Percentiles rank a stretch among this genome's conserved stretches.
Evolutionary conservation across 1,140 invertebrate species (phyloP).

Genomic region (Dendrolimus kikuchii): DNA sequence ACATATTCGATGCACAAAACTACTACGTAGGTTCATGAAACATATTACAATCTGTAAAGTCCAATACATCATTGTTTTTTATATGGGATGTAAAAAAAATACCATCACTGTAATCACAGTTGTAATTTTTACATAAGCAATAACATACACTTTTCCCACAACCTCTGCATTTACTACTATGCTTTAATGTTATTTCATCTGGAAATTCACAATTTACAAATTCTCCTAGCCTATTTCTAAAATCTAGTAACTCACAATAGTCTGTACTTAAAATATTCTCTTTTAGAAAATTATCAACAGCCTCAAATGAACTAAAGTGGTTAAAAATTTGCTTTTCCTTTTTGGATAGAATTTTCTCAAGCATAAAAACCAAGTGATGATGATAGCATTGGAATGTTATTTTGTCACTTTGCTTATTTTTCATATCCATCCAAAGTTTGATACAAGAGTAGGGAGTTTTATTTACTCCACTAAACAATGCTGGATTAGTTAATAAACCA

Average conservation of each 20-base stretch:
- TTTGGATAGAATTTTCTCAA: slow-evolving; percentile 84
- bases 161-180: slow-evolving; percentile 49
- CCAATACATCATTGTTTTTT: slow-evolving; percentile 39
- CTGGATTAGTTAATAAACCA: slow-evolving; percentile 92
- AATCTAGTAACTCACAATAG: slow-evolving; percentile 36
- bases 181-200: slow-evolving; percentile 47
- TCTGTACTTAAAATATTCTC: slow-evolving; percentile 70
- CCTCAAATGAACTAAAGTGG: slow-evolving; percentile 77
- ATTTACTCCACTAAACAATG: slow-evolving; percentile 82
- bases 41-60: slow-evolving; percentile 60
- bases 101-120: slow-evolving; percentile 37
- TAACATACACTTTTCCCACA: slow-evolving; percentile 51
- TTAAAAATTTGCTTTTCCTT: slow-evolving; percentile 85
- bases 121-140: slow-evolving; percentile 51
- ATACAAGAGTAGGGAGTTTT: slow-evolving; percentile 85
- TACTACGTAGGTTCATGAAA: slow-evolving; percentile 42
- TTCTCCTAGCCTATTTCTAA: slow-evolving; percentile 35
- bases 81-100: slow-evolving; percentile 48
- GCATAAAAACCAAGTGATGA: slow-evolving; percentile 95
- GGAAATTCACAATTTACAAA: slow-evolving; percentile 49
- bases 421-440: slow-evolving; percentile 89
- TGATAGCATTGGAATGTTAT: slow-evolving; percentile 88
- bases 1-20: no score
- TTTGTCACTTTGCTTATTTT: slow-evolving; percentile 64
- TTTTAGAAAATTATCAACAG: slow-evolving; percentile 82